Base-by-base conservation (phyloP, 2,888 invertebrate species). In the Tetropium fuscum region DNA sequence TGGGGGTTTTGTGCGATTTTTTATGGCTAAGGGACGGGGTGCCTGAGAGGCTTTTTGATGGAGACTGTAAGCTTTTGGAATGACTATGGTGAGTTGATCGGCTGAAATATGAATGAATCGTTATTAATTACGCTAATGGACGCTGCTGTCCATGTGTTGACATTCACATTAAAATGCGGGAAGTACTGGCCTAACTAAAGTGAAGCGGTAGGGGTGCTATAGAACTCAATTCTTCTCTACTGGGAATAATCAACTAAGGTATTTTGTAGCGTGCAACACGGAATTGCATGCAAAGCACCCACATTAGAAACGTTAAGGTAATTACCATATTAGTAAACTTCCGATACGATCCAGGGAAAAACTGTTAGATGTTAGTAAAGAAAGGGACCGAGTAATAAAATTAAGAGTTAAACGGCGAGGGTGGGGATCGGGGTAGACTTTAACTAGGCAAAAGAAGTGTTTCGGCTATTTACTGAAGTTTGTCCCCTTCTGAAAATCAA, bases 1-100 rank as follows among this genome's bases (percentile, higher is more conserved):
- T 81, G 1, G 78, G 73, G 2, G 76, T 74, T 74, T 80, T 82
- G 48, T 69, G 76, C 5, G 72, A 69, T 68, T 80, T 82, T 68
- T 77, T 80, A 48, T 74, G 73, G 56, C 66, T 72, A 15, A 76
- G 60, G 10, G 78, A 74, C 7, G 80, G 79, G 5, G 79, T 78
- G 11, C 67, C 69, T 8, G 75, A 69, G 36, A 75, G 62, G 64
- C 76, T 80, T 68, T 77, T 81, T n/a, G 76, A 68, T 16, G 81
- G 81, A 16, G 82, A 80, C 38, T 75, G 64, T 15, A 75, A n/a
- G 65, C 68, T 76, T 64, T 76, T 79, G 48, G 63, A 70, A 53
- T 66, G 67, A 53, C 66, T 53, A 63, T 73, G 55, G 66, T 70
- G 64, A 10, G 60, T 60, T 8, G 74, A 74, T 72, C 78, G 78